A percentile compares a stretch with the other conserved stretches of the same genome.
phyloP scores from a whole-genome alignment of 1,140 invertebrate genomes.

The Anastatus disparis region DNA sequence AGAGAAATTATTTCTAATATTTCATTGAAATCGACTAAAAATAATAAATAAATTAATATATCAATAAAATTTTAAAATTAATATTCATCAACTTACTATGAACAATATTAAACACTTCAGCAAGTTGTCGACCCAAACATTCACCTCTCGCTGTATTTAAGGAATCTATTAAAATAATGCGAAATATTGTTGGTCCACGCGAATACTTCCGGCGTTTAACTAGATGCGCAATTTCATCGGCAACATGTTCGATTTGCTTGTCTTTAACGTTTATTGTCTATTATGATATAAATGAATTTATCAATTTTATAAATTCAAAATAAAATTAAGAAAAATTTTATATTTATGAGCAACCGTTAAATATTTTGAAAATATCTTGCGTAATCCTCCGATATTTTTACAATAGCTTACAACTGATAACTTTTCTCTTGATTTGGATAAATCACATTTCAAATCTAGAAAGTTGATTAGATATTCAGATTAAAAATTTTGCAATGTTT shows the following conservation, averaged over 20 bases:
- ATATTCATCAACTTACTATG: slow-evolving; percentile 46
- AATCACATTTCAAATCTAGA: not conserved
- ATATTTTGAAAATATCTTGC: slow-evolving; percentile 44
- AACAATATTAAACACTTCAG: slow-evolving; percentile 52
- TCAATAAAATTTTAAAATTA: too few species aligned
- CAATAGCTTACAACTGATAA: slow-evolving; percentile 5
- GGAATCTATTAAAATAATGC: slow-evolving; percentile 56
- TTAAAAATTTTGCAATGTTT: too few species aligned
- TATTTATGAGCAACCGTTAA: slow-evolving; percentile 45
- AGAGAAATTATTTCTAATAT: slow-evolving; percentile 65
- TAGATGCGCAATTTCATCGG: slow-evolving; percentile 46
- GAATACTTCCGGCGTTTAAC: slow-evolving; percentile 46
- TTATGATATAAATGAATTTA: not conserved
- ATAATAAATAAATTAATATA: not conserved
- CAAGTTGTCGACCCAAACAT: slow-evolving; percentile 50
- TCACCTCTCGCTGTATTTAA: slow-evolving; percentile 48
- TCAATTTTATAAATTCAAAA: not conserved
- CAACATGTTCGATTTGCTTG: slow-evolving; percentile 50
- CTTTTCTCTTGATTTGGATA: not conserved
- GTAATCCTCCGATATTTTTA: slow-evolving; percentile 42
- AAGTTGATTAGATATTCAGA: too few species aligned
- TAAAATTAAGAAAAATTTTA: not conserved
- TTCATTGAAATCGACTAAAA: slow-evolving; percentile 69
- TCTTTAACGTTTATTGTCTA: slow-evolving; percentile 49
- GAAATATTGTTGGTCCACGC: slow-evolving; percentile 50